These are phyloP conservation scores for Puma concolor DNA, from an alignment of 2,113 vertebrate genomes.

Conservation along the genomic window DNA sequence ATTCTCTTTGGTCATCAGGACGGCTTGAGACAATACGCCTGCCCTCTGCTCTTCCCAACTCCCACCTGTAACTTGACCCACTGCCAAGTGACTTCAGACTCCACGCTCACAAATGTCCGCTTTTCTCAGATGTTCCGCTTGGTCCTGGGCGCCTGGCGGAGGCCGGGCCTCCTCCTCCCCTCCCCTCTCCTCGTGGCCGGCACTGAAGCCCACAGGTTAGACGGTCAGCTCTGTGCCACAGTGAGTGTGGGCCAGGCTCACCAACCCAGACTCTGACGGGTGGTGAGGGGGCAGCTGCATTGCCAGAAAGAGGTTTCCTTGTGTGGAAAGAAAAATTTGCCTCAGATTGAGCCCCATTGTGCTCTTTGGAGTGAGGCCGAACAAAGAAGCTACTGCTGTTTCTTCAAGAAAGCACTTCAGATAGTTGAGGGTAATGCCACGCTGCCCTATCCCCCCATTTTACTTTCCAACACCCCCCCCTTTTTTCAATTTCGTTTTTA, in stretches of 20 bases:
- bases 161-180: background rate
- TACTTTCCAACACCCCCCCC: background rate
- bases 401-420: background rate
- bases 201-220: accelerated
- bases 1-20: background rate
- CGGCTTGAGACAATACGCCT: background rate
- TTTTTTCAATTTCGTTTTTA: background rate
- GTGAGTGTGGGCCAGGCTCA: background rate
- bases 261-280: background rate
- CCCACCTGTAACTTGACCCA: no score
- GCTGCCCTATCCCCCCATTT: accelerated
- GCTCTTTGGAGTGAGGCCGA: background rate
- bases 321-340: background rate
- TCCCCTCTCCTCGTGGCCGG: accelerated
- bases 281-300: accelerated
- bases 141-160: accelerated
- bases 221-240: no score
- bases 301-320: no score
- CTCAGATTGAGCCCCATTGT: background rate
- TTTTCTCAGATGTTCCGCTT: accelerated
- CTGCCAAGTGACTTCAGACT: no score
- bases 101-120: accelerated
- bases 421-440: background rate
- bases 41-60: background rate
- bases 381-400: background rate